Conservation (phyloP, 37 sponge, comb jelly and placozoan species). For the Agelas oroides region DNA sequence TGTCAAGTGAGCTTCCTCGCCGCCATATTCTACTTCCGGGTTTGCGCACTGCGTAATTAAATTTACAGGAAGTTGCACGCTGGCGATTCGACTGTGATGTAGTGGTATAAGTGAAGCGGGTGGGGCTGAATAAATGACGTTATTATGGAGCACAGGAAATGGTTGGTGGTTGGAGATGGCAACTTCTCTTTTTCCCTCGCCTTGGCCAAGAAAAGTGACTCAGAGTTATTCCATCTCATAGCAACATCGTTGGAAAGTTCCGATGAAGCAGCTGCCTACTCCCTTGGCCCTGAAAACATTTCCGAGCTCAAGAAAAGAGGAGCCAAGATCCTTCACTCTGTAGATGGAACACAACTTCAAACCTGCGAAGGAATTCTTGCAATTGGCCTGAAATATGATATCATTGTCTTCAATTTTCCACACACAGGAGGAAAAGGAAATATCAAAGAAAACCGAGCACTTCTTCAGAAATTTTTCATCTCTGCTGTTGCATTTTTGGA, state of each 20-base stretch:
- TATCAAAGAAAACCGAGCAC: conserved; percentile 62
- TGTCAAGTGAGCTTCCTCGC: no score
- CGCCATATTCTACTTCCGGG: no score
- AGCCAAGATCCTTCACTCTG: conserved; percentile 32
- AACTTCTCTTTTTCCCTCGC: conserved; percentile 82
- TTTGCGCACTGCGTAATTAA: no score
- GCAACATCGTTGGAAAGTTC: conserved; percentile 50
- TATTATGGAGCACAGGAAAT: not conserved
- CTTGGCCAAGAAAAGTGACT: not conserved
- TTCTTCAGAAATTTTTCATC: conserved; percentile 55
- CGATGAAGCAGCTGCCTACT: not conserved
- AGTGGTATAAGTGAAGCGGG: not conserved
- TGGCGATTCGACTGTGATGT: no score
- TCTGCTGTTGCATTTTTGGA: conserved; percentile 47
- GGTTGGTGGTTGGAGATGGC: conserved; percentile 82
- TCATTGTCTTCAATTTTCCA: conserved; percentile 86
- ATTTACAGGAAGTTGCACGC: no score
- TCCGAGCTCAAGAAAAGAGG: not conserved
- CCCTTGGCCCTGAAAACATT: conserved; percentile 20
- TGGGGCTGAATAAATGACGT: not conserved
- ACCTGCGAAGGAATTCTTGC: conserved; percentile 13
- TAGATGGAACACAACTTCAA: conserved; percentile 76
- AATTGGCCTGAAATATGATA: conserved; percentile 15
- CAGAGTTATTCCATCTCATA: conserved; percentile 4
- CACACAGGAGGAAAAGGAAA: conserved; percentile 89